These are phyloP conservation scores for Momotus momota DNA, from an alignment of 2,797 vertebrate genomes.

Conservation along the genomic window DNA sequence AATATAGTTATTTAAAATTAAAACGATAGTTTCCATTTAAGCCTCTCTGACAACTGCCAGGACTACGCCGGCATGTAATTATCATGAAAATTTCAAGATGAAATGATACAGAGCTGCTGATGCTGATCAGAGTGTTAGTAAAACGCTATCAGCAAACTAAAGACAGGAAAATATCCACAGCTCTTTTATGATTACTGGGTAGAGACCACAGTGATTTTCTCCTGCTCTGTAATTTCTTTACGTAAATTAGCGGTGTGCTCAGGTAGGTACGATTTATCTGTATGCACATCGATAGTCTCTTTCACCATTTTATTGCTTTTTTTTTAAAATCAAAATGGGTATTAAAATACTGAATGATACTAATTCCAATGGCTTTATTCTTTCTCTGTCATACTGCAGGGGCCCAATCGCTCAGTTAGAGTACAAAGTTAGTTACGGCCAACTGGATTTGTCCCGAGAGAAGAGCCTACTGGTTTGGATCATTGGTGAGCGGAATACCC, in stretches of 20 bases:
- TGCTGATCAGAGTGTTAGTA: neutral
- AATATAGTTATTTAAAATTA: slow-evolving; percentile 59
- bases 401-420: slow-evolving; percentile 87
- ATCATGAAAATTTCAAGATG: neutral
- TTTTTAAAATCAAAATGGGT: neutral
- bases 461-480: slow-evolving; percentile 92
- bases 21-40: slow-evolving; percentile 26
- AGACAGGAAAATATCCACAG: neutral
- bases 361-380: neutral
- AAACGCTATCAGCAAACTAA: neutral
- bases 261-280: neutral
- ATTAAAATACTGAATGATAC: neutral
- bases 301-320: neutral
- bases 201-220: neutral
- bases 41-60: neutral
- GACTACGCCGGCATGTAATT: fast-evolving
- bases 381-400: slow-evolving; percentile 72
- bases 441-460: slow-evolving; percentile 90
- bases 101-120: neutral
- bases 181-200: neutral
- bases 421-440: slow-evolving; percentile 89
- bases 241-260: neutral
- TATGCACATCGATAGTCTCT: neutral
- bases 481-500: slow-evolving; percentile 79
- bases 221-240: slow-evolving; percentile 23